Percentiles rank a stretch among this genome's conserved stretches.
Evolutionary conservation across 2,797 vertebrate genomes (phyloP).

Genomic region (Spinibarbus caldwelli): DNA sequence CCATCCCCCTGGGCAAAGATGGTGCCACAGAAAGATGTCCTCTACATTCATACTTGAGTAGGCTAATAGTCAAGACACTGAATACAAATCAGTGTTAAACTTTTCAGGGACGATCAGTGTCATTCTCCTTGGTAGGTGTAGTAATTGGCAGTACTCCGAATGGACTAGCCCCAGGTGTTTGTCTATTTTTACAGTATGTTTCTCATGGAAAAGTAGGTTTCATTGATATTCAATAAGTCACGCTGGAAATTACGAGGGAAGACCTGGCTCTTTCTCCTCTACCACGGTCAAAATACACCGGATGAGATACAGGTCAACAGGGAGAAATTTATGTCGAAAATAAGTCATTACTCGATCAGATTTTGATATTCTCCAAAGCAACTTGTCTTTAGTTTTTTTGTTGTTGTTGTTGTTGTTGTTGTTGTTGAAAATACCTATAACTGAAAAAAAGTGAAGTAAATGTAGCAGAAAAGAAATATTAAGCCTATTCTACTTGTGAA

Average conservation of each 20-base stretch:
- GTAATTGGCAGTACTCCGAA: constrained; percentile 45
- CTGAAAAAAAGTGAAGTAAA: neutral
- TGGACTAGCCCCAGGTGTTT: constrained; percentile 46
- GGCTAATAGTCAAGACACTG: constrained; percentile 51
- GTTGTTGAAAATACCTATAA: neutral
- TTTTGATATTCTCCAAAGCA: neutral
- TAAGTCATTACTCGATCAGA: too few relatives aligned
- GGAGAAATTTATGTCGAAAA: constrained; percentile 1
- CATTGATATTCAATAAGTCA: constrained; percentile 57
- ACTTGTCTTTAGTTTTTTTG: neutral
- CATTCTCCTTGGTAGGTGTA: constrained; percentile 38
- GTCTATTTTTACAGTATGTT: constrained; percentile 52
- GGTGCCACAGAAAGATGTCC: constrained; percentile 21
- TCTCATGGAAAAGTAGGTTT: constrained; percentile 43
- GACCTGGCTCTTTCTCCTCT: constrained; percentile 24
- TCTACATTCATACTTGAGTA: constrained; percentile 39
- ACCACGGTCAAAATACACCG: neutral
- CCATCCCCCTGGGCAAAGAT: constrained; percentile 39
- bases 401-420: neutral
- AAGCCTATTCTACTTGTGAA: neutral
- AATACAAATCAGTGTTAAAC: constrained; percentile 52
- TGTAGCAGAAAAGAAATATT: constrained; percentile 10
- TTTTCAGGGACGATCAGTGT: constrained; percentile 21
- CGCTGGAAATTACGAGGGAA: constrained; percentile 35
- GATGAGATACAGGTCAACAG: constrained; percentile 8